Evolutionary conservation across 2,888 invertebrate genomes (phyloP).

Genomic region (Neria commutata): DNA sequence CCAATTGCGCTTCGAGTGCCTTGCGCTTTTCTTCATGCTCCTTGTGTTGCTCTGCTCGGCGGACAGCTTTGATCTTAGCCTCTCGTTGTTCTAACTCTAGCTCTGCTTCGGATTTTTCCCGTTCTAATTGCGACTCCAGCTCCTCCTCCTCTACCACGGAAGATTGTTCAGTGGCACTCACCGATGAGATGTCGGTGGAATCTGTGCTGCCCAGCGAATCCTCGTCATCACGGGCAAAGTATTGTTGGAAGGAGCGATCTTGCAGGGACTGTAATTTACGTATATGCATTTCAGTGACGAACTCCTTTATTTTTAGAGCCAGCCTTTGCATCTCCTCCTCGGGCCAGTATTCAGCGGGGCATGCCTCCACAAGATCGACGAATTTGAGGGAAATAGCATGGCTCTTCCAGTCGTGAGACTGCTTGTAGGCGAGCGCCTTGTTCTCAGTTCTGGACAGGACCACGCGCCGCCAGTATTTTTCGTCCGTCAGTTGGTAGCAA

Average conservation of each 20-base stretch:
- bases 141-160: slow-evolving; percentile 13
- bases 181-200: slow-evolving; percentile 27
- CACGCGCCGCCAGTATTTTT: slow-evolving; percentile 50
- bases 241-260: slow-evolving; percentile 38
- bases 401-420: slow-evolving; percentile 44
- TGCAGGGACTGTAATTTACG: slow-evolving; percentile 43
- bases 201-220: slow-evolving; percentile 36
- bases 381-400: slow-evolving; percentile 46
- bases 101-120: not conserved
- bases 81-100: not conserved
- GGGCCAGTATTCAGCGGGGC: slow-evolving; percentile 47
- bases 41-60: not conserved
- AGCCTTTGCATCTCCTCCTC: slow-evolving; percentile 41
- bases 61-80: not conserved
- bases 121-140: not conserved
- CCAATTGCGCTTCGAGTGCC: slow-evolving; percentile 14
- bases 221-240: slow-evolving; percentile 28
- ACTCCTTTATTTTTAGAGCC: slow-evolving; percentile 37
- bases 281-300: slow-evolving; percentile 44
- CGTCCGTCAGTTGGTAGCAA: slow-evolving; percentile 45
- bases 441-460: slow-evolving; percentile 43
- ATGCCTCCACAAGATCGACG: slow-evolving; percentile 48
- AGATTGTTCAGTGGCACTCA: too few relatives aligned
- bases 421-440: slow-evolving; percentile 35
- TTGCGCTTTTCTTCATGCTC: slow-evolving; percentile 12